phyloP scores from a whole-genome alignment of 2,113 vertebrate species.

The Hemiprocne comata region DNA sequence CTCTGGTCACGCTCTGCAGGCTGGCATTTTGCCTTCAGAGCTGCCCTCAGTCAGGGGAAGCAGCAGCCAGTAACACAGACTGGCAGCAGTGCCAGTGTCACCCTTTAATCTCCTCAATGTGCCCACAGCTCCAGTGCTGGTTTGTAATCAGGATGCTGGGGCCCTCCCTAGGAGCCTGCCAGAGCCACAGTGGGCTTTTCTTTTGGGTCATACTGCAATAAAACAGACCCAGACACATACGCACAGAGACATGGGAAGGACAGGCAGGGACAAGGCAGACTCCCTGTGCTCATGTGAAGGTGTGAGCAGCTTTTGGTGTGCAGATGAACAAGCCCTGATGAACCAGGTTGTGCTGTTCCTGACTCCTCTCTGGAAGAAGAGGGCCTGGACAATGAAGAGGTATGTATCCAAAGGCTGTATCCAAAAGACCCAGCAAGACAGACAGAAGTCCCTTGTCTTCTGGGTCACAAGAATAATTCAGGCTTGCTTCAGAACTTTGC shows the following conservation, averaged over 20 bases:
- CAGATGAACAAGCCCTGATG: neutral
- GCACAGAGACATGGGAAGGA: accelerated
- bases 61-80: neutral
- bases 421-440: neutral
- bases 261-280: neutral
- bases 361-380: accelerated
- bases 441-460: neutral
- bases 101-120: neutral
- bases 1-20: neutral
- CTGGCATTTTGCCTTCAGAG: neutral
- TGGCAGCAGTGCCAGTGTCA: accelerated
- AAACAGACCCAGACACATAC: neutral
- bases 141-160: neutral
- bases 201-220: neutral
- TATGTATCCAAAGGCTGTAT: neutral
- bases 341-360: neutral
- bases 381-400: neutral
- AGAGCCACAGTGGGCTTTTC: neutral
- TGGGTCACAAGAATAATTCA: neutral
- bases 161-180: neutral
- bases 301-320: neutral
- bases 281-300: accelerated
- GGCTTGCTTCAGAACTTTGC: neutral
- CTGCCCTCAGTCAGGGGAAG: neutral
- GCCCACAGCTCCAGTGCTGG: neutral